A percentile compares a stretch with the other conserved stretches of the same genome.
Evolutionary conservation across 2,797 vertebrate genomes (phyloP).

Genomic region (Spondyliosoma cantharus): DNA sequence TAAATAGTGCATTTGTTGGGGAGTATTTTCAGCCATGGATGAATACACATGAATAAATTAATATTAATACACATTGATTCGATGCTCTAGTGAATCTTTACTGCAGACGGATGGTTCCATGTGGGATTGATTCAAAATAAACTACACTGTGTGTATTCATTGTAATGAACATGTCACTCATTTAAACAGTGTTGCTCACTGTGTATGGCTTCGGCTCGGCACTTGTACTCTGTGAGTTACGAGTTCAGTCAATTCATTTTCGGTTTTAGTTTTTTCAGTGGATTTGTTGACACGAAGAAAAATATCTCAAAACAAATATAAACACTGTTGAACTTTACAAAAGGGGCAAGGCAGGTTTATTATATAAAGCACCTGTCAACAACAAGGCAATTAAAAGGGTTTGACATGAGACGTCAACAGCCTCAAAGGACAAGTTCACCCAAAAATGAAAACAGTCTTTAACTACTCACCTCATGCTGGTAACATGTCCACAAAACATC

Average conservation of each 20-base stretch:
- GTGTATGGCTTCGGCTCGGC: neutral
- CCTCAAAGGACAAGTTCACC: neutral
- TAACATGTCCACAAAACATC: too few relatives aligned
- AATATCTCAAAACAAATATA: neutral
- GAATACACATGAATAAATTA: neutral
- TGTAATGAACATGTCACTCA: neutral
- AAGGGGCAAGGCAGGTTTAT: neutral
- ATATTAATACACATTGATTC: neutral
- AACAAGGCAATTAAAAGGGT: neutral
- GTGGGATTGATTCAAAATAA: neutral
- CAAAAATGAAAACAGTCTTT: too few relatives aligned
- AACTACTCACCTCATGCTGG: too few relatives aligned
- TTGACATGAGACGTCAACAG: neutral
- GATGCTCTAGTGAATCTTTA: neutral
- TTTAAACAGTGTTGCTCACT: neutral
- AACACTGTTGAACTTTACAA: neutral
- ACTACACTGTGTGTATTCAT: neutral
- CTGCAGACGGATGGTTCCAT: neutral
- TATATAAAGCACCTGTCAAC: neutral
- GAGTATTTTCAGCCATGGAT: slow-evolving; percentile 10
- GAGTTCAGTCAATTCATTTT: neutral
- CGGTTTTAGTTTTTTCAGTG: neutral
- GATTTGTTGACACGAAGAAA: neutral
- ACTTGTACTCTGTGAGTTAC: neutral
- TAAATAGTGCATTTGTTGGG: neutral